Base-by-base conservation (phyloP, 1,140 invertebrate species). In the Euura lappo region DNA sequence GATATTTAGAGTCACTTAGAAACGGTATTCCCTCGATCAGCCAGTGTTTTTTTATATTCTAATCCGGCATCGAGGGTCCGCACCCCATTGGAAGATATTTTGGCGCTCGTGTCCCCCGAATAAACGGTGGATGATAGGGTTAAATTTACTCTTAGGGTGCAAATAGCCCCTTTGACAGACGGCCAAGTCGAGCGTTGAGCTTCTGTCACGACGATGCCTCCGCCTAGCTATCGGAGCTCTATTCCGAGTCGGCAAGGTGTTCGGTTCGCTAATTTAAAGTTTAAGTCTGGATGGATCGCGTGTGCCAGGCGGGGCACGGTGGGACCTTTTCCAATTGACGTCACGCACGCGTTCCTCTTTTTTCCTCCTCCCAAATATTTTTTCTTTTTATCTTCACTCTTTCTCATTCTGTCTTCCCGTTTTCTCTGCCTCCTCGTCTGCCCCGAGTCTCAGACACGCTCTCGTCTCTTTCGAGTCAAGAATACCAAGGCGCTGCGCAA, bases 301-400 rank as follows among this genome's bases (percentile, higher is more conserved):
- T 69, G 70, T 77, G 75, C 68, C 45, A 69, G 73, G 79, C 81
- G 80, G 51, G 47, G 78, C 76, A 74, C 70, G 76, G 72, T 75
- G 77, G 80, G 80, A 83, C 80, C 83, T 84, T 84, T 84, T 84
- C 83, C 82, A 79, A 84, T 83, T 84, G 83, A 84, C 83, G 83
- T 84, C 83, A 84, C 77, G 72, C 74, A 77, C 81, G 81, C 76
- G 76, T 81, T 77, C 75, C 77, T 77, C 78, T 79, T 82, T 79
- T 82, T 79, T 82, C 75, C 67, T 75, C 76, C 64, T 72, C 77
- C 69, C 73, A 74, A 71, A 74, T 71, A 76, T 77, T 72, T 74
- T 76, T 72, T 71, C 76, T 73, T 70, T 71, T 76, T 77, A 74
- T 79, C 75, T 72, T 68, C 46, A 28, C 64, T 71, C 71, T 72